A percentile compares a stretch with the other conserved stretches of the same genome.
phyloP scores from a whole-genome alignment of 2,888 invertebrate genomes.

The Perizoma affinitatum region DNA sequence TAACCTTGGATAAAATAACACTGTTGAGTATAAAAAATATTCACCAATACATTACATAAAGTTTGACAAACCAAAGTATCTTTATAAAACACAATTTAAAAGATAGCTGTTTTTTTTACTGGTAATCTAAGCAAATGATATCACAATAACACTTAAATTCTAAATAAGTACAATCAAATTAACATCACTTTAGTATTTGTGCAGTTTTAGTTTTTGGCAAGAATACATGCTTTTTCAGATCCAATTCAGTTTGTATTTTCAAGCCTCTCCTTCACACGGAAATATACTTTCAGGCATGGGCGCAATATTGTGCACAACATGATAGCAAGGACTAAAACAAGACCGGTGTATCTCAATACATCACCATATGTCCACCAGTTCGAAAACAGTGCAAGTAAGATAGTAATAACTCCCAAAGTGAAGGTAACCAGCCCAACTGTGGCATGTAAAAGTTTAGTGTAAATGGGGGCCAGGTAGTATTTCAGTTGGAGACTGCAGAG shows the following conservation, averaged over 20 bases:
- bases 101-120: no score
- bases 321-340: constrained; percentile 62
- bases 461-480: constrained; percentile 72
- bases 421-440: constrained; percentile 70
- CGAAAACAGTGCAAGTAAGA: constrained; percentile 69
- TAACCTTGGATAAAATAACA: no score
- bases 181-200: not conserved
- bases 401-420: constrained; percentile 68
- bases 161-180: not conserved
- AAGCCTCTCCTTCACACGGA: constrained; percentile 74
- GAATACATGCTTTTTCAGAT: constrained; percentile 1
- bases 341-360: constrained; percentile 60
- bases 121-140: not conserved
- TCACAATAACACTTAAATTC: not conserved
- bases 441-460: constrained; percentile 75
- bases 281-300: constrained; percentile 75
- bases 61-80: no score
- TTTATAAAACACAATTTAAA: no score
- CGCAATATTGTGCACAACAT: constrained; percentile 71
- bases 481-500: constrained; percentile 76
- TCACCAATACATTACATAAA: no score
- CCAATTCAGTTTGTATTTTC: constrained; percentile 48
- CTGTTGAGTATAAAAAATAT: no score
- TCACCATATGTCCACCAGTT: constrained; percentile 74
- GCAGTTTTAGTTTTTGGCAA: constrained; percentile 3